Evolutionary conservation across 2,888 invertebrate species (phyloP), one percentile per base, ranked within the genome.

Genomic region (Conops quadrifasciatus): DNA sequence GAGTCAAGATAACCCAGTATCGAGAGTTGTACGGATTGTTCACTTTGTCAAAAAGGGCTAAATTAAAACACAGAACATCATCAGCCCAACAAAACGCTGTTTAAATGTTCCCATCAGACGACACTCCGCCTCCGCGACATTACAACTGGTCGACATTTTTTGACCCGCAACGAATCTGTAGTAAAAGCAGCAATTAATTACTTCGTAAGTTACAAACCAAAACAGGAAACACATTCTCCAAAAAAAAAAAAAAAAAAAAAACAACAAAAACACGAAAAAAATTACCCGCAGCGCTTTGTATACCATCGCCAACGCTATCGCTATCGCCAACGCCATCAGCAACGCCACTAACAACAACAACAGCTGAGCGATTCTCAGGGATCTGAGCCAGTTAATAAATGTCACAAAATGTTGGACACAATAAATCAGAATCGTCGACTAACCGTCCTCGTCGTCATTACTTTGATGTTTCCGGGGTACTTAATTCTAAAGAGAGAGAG

Each of bases 401-500:
- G 73, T 73, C 74, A 74, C 73, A 51, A 66, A 75, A 72, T 75
- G 74, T 71, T 70, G 68, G 75, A 71, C 71, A 75, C 70, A 77
- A 77, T 77, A 77, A 75, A 77, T 77, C 75, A 75, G 77, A 73
- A 75, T 74, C 76, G 62, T 69, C 72, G 75, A 75, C 75, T 76
- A 77, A 76, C 76, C 74, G 77, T 75, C n/a, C n/a, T n/a, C 36
- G 36, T 7, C 77, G 76, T 77, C 77, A 77, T 76, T 77, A 75
- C 67, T 74, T 65, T 73, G 75, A 75, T 74, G 75, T 75, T 77
- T 77, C 76, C 74, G 76, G 74, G 72, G 72, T 73, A 71, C 36
- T 66, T 66, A 30, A 66, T 53, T 51, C 21, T 1, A 15, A 24
- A 13, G 30, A 1, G 26, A 11, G 19, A 19, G 5, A 3, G n/a